A percentile compares a stretch with the other conserved stretches of the same genome.
Conservation (phyloP, 2,888 invertebrate species). For the Idaea dimidiata region DNA sequence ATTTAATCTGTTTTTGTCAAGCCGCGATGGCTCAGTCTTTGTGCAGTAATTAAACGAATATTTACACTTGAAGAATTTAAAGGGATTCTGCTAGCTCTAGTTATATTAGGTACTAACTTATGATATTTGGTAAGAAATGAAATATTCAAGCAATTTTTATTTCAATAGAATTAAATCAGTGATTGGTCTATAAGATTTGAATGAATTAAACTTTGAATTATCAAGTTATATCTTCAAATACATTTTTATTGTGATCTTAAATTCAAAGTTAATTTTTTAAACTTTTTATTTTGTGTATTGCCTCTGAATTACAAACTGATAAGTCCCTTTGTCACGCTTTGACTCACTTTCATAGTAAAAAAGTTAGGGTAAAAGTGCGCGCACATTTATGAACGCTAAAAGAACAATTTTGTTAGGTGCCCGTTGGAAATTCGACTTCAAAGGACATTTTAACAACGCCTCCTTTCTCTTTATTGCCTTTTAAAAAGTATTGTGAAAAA, state of each 20-base stretch:
- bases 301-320: constrained; percentile 47
- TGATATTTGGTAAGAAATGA: no score
- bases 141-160: no score
- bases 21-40: constrained; percentile 31
- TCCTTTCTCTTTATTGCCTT: constrained; percentile 66
- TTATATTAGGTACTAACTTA: not conserved
- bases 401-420: constrained; percentile 77
- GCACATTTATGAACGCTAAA: constrained; percentile 71
- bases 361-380: constrained; percentile 58
- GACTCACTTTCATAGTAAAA: constrained; percentile 57
- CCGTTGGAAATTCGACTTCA: constrained; percentile 73
- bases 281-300: constrained; percentile 39
- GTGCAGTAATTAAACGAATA: not conserved
- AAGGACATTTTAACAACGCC: constrained; percentile 70
- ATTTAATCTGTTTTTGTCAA: constrained; percentile 59
- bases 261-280: constrained; percentile 32
- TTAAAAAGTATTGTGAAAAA: constrained; percentile 57
- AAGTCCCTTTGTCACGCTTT: constrained; percentile 61
- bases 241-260: constrained; percentile 8
- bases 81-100: not conserved
- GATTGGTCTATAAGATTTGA: no score
- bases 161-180: no score
- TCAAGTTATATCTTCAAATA: not conserved
- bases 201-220: not conserved
- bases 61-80: not conserved